phyloP scores from a whole-genome alignment of 2,888 invertebrate genomes.

The Troilus luridus region DNA sequence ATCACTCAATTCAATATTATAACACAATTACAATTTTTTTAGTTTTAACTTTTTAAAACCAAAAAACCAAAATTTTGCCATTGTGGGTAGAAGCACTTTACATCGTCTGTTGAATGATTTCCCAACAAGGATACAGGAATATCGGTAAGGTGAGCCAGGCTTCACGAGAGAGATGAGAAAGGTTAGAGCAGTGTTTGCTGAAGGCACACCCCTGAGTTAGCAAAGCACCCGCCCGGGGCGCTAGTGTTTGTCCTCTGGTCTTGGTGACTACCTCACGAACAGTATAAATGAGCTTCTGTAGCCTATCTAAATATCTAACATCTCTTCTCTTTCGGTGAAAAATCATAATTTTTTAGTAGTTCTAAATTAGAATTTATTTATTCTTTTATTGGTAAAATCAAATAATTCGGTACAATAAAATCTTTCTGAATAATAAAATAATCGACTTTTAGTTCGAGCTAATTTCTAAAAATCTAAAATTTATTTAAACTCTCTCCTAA shows the following conservation, averaged over 20 bases:
- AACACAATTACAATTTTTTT: too few species aligned
- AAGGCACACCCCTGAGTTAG: not conserved
- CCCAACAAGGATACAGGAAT: not conserved
- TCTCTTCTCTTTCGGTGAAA: not conserved
- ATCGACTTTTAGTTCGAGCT: too few species aligned
- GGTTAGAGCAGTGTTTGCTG: not conserved
- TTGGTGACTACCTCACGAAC: constrained; percentile 15
- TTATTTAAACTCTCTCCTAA: too few species aligned
- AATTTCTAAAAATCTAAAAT: too few species aligned
- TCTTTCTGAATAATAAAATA: too few species aligned
- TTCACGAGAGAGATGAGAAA: constrained; percentile 9
- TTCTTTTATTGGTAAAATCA: too few species aligned
- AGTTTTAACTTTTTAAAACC: too few species aligned
- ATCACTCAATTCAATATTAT: too few species aligned
- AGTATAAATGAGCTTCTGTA: not conserved
- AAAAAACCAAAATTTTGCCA: too few species aligned
- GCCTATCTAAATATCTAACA: not conserved
- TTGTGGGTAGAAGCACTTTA: too few species aligned
- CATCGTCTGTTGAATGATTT: not conserved
- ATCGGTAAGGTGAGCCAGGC: not conserved
- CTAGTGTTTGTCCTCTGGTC: not conserved
- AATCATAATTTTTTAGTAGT: not conserved
- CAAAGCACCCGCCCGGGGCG: not conserved
- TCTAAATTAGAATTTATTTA: not conserved
- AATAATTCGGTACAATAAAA: too few species aligned